Evolutionary conservation across 2,113 vertebrate species (phyloP).

Genomic region (Mus pahari): DNA sequence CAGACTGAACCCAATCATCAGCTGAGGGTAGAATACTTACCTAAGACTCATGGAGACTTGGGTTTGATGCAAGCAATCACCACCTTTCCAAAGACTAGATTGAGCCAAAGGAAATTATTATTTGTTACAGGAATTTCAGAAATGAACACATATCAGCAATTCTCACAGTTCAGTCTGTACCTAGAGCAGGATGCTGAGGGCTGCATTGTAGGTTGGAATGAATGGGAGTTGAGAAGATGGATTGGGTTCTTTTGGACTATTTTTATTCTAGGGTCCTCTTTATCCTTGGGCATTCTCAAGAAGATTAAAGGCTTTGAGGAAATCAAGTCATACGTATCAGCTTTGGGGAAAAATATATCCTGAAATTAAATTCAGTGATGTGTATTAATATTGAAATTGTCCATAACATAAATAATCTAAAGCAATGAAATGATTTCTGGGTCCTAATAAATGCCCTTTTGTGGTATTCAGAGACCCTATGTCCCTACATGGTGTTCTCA

Average conservation of each 20-base stretch:
- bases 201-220: background rate
- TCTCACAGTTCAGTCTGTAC: background rate
- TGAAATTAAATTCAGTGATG: background rate
- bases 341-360: background rate
- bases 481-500: background rate
- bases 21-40: background rate
- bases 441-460: background rate
- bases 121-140: background rate
- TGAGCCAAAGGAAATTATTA: background rate
- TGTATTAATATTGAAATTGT: background rate
- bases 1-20: background rate
- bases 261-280: background rate
- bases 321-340: background rate
- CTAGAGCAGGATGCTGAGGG: background rate
- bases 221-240: background rate
- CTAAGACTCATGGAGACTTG: background rate
- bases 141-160: background rate
- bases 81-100: background rate
- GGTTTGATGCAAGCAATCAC: background rate
- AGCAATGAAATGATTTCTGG: background rate
- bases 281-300: background rate
- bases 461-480: background rate
- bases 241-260: background rate
- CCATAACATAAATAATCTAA: background rate
- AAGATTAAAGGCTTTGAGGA: background rate